Conservation (phyloP, 2,797 vertebrate genomes). For the Sebastiscus tertius region DNA sequence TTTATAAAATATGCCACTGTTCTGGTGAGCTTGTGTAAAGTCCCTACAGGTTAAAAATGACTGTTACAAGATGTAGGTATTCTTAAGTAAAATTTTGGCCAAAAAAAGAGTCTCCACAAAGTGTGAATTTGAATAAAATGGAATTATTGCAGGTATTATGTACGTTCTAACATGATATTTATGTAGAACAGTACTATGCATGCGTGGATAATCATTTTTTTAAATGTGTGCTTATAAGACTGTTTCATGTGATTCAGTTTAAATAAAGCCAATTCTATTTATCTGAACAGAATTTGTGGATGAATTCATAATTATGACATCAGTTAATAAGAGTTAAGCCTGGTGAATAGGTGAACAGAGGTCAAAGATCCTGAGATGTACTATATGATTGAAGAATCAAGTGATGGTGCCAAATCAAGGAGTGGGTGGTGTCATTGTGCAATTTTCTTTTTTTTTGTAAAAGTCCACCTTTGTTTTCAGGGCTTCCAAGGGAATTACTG, state of each 20-base stretch:
- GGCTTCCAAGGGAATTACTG: not conserved
- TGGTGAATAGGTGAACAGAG: not conserved
- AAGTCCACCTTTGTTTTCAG: not conserved
- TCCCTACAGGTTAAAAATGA: not conserved
- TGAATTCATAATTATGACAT: not conserved
- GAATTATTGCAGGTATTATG: not conserved
- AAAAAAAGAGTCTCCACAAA: not conserved
- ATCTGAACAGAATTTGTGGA: not conserved
- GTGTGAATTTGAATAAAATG: conserved; percentile 24
- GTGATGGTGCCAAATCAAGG: not conserved
- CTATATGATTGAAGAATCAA: not conserved
- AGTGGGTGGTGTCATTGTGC: not conserved
- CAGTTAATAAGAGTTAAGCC: not conserved
- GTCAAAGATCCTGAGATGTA: not conserved
- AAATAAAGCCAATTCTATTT: conserved; percentile 21
- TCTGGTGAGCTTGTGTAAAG: not conserved
- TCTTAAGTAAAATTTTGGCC: conserved; percentile 56
- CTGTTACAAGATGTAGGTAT: not conserved
- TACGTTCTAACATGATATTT: not conserved
- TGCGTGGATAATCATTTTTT: conserved; percentile 11
- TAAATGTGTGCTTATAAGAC: not conserved
- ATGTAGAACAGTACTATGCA: not conserved
- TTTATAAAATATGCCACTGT: not conserved
- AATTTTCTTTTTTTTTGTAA: not conserved
- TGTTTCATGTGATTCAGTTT: not conserved